These are phyloP conservation scores for Eudorcas thomsonii DNA, from an alignment of 2,113 vertebrate species.

Conservation along the genomic window DNA sequence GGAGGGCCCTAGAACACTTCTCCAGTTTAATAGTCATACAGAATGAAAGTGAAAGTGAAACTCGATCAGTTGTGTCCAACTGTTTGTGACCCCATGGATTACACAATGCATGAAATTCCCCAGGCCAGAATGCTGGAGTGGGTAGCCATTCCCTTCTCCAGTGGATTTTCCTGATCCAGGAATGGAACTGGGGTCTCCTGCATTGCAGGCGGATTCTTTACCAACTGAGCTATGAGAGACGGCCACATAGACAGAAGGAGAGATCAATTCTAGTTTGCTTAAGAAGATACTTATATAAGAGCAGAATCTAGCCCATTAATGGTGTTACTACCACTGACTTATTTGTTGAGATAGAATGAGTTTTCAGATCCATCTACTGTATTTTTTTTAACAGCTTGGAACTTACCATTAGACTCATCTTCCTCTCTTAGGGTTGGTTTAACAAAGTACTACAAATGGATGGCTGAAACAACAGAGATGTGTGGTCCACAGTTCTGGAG, in stretches of 20 bases:
- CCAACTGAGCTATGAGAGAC: background rate
- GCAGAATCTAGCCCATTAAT: background rate
- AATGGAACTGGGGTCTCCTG: background rate
- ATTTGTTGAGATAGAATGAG: background rate
- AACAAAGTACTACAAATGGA: background rate
- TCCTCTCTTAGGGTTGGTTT: background rate
- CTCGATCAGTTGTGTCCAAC: background rate
- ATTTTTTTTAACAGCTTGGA: background rate
- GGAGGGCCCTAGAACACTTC: background rate
- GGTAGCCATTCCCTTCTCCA: background rate
- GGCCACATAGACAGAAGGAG: background rate
- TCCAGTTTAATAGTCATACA: background rate
- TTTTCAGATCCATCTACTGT: background rate
- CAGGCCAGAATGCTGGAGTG: background rate
- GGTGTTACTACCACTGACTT: background rate
- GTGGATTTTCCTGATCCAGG: background rate
- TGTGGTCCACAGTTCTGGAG: background rate
- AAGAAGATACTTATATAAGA: background rate
- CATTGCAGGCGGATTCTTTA: background rate
- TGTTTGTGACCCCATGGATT: background rate
- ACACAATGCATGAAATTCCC: background rate
- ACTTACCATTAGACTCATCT: background rate
- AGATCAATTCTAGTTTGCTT: background rate
- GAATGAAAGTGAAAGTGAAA: background rate
- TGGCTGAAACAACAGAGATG: background rate